phyloP scores from a whole-genome alignment of 1,140 invertebrate species.

The Drosophila kikkawai region DNA sequence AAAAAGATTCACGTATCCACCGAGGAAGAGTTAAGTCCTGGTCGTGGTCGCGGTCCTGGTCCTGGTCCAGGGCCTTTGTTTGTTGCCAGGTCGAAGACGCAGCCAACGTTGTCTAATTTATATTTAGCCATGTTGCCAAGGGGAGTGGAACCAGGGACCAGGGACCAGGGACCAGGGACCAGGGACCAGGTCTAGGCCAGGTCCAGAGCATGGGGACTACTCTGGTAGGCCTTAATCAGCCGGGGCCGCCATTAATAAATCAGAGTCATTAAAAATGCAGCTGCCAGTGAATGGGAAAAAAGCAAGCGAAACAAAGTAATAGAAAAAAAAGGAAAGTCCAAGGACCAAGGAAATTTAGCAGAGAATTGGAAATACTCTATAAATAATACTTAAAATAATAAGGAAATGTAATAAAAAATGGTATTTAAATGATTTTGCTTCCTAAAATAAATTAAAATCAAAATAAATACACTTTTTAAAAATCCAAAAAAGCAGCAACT shows the following conservation, averaged over 20 bases:
- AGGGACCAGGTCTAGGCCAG: neutral
- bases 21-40: constrained; percentile 53
- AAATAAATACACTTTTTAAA: neutral
- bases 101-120: constrained; percentile 71
- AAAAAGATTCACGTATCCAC: constrained; percentile 34
- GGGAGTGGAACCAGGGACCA: neutral
- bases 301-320: constrained; percentile 41
- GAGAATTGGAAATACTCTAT: constrained; percentile 18
- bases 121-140: constrained; percentile 60
- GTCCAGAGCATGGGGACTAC: neutral
- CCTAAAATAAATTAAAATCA: neutral
- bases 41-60: neutral
- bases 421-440: neutral
- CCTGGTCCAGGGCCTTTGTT: constrained; percentile 27
- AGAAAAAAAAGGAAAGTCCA: constrained; percentile 34
- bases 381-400: too few relatives aligned
- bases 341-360: neutral
- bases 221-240: constrained; percentile 79
- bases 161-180: neutral
- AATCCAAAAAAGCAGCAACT: neutral
- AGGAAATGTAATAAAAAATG: too few relatives aligned
- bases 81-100: constrained; percentile 69
- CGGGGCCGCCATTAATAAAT: constrained; percentile 84
- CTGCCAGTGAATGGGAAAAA: constrained; percentile 59
- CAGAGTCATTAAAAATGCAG: constrained; percentile 85